These are phyloP conservation scores for Drosophila seguyi DNA, from an alignment of 1,140 invertebrate genomes.

Conservation along the genomic window DNA sequence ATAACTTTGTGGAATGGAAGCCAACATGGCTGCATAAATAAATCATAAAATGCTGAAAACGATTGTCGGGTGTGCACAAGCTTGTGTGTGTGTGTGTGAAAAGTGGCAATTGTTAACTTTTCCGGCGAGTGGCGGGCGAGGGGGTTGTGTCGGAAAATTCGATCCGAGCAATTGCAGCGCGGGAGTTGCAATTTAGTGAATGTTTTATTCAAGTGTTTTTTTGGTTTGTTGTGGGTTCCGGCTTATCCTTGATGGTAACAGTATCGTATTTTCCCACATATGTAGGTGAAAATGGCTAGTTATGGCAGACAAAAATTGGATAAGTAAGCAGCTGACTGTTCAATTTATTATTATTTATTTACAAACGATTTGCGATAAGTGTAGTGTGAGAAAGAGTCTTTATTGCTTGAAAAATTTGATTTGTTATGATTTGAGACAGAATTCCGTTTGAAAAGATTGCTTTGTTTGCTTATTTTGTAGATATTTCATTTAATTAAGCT, in stretches of 20 bases:
- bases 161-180: slow-evolving; percentile 42
- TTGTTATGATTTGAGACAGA: not conserved
- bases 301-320: slow-evolving; percentile 26
- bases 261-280: slow-evolving; percentile 30
- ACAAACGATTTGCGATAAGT: slow-evolving; percentile 6
- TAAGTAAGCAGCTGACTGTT: slow-evolving; percentile 23
- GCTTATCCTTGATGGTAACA: slow-evolving; percentile 24
- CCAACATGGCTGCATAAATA: slow-evolving; percentile 65
- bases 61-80: slow-evolving; percentile 31
- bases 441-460: not conserved
- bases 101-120: slow-evolving; percentile 51
- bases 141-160: slow-evolving; percentile 17
- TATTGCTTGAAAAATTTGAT: not conserved
- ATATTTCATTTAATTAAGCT: not conserved
- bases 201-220: slow-evolving; percentile 47
- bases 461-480: not conserved
- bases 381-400: not conserved
- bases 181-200: slow-evolving; percentile 43
- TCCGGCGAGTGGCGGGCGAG: not conserved
- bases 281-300: slow-evolving; percentile 24
- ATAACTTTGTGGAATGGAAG: slow-evolving; percentile 45
- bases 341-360: slow-evolving; percentile 30
- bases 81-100: slow-evolving; percentile 15
- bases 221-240: slow-evolving; percentile 36
- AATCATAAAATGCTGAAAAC: slow-evolving; percentile 74